These are phyloP conservation scores for Drosophila nigritarsus DNA, from an alignment of 2,888 invertebrate species.

Conservation along the genomic window DNA sequence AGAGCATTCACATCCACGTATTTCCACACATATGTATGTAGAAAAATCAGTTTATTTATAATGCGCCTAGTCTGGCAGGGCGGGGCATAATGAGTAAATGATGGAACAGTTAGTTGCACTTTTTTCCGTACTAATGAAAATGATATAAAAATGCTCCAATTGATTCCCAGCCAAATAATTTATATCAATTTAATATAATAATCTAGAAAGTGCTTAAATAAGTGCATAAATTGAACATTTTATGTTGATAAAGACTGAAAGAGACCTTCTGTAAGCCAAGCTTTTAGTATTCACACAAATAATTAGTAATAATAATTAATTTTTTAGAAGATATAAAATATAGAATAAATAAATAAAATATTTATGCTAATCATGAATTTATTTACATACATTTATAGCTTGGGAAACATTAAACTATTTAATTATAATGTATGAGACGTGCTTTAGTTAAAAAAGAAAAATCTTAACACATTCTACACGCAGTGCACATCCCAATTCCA, in stretches of 20 bases:
- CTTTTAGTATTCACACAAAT: not conserved
- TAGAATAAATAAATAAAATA: not conserved
- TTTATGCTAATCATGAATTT: not conserved
- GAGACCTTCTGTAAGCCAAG: not conserved
- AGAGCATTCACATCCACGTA: not conserved
- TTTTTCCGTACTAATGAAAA: constrained; percentile 11
- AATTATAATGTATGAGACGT: not conserved
- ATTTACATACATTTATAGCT: not conserved
- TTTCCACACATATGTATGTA: not conserved
- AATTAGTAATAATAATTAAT: not conserved
- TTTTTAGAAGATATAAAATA: not conserved
- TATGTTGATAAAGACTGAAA: not conserved
- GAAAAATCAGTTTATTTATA: not conserved
- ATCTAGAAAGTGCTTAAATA: not conserved
- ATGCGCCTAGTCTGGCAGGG: not conserved
- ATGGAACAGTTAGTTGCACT: constrained; percentile 38
- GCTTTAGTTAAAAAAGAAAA: not conserved
- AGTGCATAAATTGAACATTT: not conserved
- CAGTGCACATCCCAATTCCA: constrained; percentile 23
- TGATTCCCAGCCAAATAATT: not conserved
- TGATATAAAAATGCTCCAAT: not conserved
- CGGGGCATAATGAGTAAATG: constrained; percentile 16
- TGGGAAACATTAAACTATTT: not conserved
- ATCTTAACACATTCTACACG: not conserved
- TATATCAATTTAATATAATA: not conserved